Evolutionary conservation across 1,140 invertebrate species (phyloP).

Genomic region (Drosophila tani): DNA sequence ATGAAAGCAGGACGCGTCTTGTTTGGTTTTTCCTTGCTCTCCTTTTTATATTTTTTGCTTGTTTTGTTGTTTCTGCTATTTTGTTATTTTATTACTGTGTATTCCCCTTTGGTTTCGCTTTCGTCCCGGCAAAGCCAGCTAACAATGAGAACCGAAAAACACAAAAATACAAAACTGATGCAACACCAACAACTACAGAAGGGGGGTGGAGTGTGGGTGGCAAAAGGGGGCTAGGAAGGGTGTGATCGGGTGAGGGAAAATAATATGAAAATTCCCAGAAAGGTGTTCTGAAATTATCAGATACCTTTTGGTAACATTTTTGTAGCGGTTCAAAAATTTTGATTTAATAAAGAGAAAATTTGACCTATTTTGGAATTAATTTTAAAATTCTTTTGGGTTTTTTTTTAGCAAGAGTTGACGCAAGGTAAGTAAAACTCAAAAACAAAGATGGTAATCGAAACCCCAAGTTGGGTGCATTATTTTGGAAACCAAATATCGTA

Average conservation of each 20-base stretch:
- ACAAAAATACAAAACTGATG: constrained; percentile 45
- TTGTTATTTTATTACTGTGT: constrained; percentile 76
- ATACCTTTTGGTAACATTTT: constrained; percentile 9
- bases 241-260: not conserved
- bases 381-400: not conserved
- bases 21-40: constrained; percentile 52
- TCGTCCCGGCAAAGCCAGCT: constrained; percentile 54
- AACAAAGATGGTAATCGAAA: not conserved
- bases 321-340: not conserved
- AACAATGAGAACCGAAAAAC: constrained; percentile 68
- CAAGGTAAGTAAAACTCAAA: not conserved
- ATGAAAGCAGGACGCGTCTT: constrained; percentile 66
- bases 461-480: not conserved
- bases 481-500: too few species aligned
- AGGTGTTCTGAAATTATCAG: constrained; percentile 12
- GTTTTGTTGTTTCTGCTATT: constrained; percentile 51
- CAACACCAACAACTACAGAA: constrained; percentile 30
- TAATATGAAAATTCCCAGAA: not conserved
- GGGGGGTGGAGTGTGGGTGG: not conserved
- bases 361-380: not conserved
- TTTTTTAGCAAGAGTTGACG: not conserved
- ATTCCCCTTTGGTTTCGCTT: constrained; percentile 73
- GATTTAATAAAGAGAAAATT: not conserved
- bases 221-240: not conserved
- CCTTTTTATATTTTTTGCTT: constrained; percentile 18